Conservation (phyloP, 2,113 vertebrate species). For the Poeciliopsis turrubarensis region DNA sequence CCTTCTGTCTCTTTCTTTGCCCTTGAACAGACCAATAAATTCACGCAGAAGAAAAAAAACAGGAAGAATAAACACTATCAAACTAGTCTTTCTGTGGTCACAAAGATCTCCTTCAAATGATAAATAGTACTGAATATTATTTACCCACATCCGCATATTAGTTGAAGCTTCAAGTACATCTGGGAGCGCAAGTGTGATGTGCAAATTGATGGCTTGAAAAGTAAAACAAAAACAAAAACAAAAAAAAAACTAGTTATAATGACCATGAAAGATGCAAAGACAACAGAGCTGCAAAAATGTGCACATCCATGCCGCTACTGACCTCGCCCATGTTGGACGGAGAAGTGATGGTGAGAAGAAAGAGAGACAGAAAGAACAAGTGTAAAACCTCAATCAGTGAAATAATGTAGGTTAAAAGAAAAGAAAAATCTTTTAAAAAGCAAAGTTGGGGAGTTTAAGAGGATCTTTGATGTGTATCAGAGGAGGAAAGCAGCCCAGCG, state of each 20-base stretch:
- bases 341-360: conserved; percentile 43
- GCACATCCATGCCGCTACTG: conserved; percentile 72
- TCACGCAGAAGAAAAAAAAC: conserved; percentile 4
- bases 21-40: conserved; percentile 18
- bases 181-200: conserved; percentile 34
- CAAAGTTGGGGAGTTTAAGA: conserved; percentile 79
- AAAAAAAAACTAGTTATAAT: conserved; percentile 72
- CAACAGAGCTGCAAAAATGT: conserved; percentile 63
- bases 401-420: conserved; percentile 73
- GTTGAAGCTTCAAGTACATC: conserved; percentile 20
- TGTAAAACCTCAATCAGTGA: conserved; percentile 67
- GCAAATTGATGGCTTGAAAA: conserved; percentile 63
- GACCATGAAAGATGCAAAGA: conserved; percentile 67
- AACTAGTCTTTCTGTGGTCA: conserved; percentile 31
- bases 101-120: conserved; percentile 37
- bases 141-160: conserved; percentile 25
- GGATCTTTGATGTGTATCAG: conserved; percentile 85
- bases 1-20: conserved; percentile 36
- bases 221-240: neutral
- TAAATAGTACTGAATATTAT: conserved; percentile 53
- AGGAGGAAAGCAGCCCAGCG: conserved; percentile 77
- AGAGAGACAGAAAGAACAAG: conserved; percentile 38
- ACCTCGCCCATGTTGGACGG: conserved; percentile 58
- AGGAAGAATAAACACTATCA: conserved; percentile 11
- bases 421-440: conserved; percentile 79